Evolutionary conservation across 2,888 invertebrate genomes (phyloP), one percentile per base, ranked within the genome.

Genomic region (Phortica okadai): DNA sequence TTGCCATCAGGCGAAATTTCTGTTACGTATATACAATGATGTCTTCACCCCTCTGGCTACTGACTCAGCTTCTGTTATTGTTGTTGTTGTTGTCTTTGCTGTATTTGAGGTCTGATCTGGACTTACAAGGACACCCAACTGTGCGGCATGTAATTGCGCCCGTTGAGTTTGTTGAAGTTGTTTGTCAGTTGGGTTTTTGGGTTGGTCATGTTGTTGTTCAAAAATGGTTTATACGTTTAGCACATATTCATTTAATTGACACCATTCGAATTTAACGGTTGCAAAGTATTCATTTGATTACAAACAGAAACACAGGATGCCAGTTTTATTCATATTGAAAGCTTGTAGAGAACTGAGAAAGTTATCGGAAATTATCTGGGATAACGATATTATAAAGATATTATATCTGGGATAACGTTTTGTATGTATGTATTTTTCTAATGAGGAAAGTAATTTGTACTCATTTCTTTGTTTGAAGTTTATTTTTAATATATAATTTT

Each of bases 121-220:
- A 59, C 21, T 59, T 59, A 59, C 7, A 59, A 59, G n/a, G 59
- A 59, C 59, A 6, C n/a, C 21, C 59, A 16, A 16, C 59, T 84
- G 87, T 87, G 87, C 78, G 86, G 87, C 85, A 79, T 85, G 86
- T 85, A 85, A 85, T 85, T 85, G 87, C 82, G 87, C 83, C 82
- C 83, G 86, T 81, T 80, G 82, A 73, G 75, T 74, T 70, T 64
- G 66, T 76, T 72, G 64, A 62, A 50, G 73, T 73, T 75, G 77
- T 67, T 33, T 33, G 33, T 33, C 33, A 33, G 4, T 33, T 16
- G 50, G 75, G 10, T 72, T 44, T 67, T 74, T 78, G 86, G 82
- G 76, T 83, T 66, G 74, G 16, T 75, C 45, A 70, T 78, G 50
- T 21, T 64, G 75, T 72, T 59, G 16, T n/a, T 62, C 16, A 7